Percentiles rank a stretch among this genome's conserved stretches.
Evolutionary conservation across 2,888 invertebrate genomes (phyloP).

Genomic region (Sicus ferrugineus): DNA sequence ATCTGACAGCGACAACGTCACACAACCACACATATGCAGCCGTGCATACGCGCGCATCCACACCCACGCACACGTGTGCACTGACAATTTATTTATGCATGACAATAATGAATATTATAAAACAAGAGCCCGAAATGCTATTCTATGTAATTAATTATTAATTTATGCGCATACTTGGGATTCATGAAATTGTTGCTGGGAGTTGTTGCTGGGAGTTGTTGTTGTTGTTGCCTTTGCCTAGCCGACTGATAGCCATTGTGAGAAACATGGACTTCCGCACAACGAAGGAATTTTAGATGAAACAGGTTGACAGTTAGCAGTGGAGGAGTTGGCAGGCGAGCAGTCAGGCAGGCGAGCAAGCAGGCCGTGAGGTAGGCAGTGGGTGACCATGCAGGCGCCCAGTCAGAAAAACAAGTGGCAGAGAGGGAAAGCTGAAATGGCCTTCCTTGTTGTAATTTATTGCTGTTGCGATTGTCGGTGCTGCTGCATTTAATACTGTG

Average conservation of each 20-base stretch:
- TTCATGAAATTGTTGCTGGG: constrained; percentile 49
- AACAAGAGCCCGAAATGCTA: constrained; percentile 59
- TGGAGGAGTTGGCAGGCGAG: not conserved
- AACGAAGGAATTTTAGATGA: not conserved
- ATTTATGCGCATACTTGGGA: constrained; percentile 62
- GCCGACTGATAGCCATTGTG: not conserved
- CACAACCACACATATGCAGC: constrained; percentile 15
- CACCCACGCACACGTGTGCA: constrained; percentile 20
- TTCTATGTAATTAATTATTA: constrained; percentile 63
- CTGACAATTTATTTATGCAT: constrained; percentile 59
- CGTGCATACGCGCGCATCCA: constrained; percentile 22
- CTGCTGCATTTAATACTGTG: constrained; percentile 35
- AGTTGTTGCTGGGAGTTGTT: constrained; percentile 37
- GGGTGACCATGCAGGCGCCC: not conserved
- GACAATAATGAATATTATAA: constrained; percentile 63
- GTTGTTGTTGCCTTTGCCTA: constrained; percentile 46
- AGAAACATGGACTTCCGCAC: not conserved
- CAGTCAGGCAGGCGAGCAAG: constrained; percentile 4
- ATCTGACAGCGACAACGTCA: not conserved
- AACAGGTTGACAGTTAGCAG: constrained; percentile 1
- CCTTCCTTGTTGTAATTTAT: constrained; percentile 24
- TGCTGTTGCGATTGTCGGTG: constrained; percentile 36
- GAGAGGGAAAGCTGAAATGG: not conserved
- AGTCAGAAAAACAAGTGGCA: not conserved
- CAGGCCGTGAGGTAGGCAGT: not conserved